Evolutionary conservation across 2,888 invertebrate species (phyloP).

Genomic region (Drosophila birchii): DNA sequence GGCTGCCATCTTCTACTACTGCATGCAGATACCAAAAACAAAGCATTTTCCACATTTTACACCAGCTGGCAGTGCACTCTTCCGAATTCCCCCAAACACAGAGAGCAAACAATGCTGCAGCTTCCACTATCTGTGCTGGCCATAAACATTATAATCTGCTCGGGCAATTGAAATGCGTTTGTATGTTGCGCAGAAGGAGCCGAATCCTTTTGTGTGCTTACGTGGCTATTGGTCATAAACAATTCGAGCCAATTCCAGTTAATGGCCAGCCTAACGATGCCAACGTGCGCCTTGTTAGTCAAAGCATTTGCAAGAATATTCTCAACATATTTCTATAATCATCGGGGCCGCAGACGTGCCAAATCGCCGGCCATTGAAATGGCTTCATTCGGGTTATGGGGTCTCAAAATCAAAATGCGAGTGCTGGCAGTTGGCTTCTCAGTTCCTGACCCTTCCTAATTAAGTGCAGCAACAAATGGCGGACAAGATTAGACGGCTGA

Average conservation of each 20-base stretch:
- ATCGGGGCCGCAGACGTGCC: conserved; percentile 30
- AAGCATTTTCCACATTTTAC: conserved; percentile 5
- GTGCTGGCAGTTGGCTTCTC: conserved; percentile 1
- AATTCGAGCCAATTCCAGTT: conserved; percentile 64
- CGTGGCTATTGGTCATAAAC: conserved; percentile 55
- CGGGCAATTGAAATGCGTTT: conserved; percentile 44
- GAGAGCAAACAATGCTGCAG: conserved; percentile 24
- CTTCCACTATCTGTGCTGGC: conserved; percentile 1
- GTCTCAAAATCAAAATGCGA: conserved; percentile 26
- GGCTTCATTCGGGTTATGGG: conserved; percentile 1
- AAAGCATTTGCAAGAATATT: conserved; percentile 27
- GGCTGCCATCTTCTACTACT: background rate
- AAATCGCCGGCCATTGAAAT: conserved; percentile 34
- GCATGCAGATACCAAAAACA: background rate
- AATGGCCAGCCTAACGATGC: conserved; percentile 53
- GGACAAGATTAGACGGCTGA: conserved; percentile 31
- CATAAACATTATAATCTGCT: conserved; percentile 33
- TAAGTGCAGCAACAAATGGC: conserved; percentile 58
- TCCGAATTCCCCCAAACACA: background rate
- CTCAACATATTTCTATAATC: conserved; percentile 45
- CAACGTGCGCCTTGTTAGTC: conserved; percentile 48
- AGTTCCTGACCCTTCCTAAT: conserved; percentile 45
- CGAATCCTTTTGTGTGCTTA: conserved; percentile 30
- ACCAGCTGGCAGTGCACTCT: conserved; percentile 9
- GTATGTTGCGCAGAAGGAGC: conserved; percentile 6